A percentile compares a stretch with the other conserved stretches of the same genome.
phyloP scores from a whole-genome alignment of 92 coral and sea anemone species.

The Epizoanthus stellaris region DNA sequence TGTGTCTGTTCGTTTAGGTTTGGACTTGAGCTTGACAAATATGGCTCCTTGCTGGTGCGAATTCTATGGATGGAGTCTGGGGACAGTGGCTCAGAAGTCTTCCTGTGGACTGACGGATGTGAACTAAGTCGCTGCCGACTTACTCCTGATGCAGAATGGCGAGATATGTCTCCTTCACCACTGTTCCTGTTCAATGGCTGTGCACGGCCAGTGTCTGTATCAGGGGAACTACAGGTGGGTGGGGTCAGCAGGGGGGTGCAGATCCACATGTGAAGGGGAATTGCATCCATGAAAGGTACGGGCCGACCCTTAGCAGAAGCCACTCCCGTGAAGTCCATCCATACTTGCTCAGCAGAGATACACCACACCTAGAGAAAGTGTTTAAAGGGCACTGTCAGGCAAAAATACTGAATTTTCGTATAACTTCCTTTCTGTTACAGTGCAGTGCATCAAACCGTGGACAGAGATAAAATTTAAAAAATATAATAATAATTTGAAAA shows the following conservation, averaged over 20 bases:
- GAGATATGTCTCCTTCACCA: not conserved
- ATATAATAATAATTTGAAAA: too few relatives aligned
- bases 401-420: not conserved
- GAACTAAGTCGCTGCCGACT: not conserved
- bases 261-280: slow-evolving; percentile 89
- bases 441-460: not conserved
- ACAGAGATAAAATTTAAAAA: too few relatives aligned
- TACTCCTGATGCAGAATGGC: not conserved
- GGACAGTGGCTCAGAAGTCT: slow-evolving; percentile 48
- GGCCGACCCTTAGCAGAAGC: slow-evolving; percentile 81
- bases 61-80: slow-evolving; percentile 39
- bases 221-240: slow-evolving; percentile 13
- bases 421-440: not conserved
- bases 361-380: slow-evolving; percentile 81
- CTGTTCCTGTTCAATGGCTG: slow-evolving; percentile 1
- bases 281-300: slow-evolving; percentile 89
- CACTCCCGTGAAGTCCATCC: slow-evolving; percentile 93
- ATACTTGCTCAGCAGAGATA: slow-evolving; percentile 81
- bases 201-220: slow-evolving; percentile 5
- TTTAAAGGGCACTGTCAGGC: not conserved
- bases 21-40: slow-evolving; percentile 62
- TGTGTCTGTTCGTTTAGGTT: slow-evolving; percentile 53
- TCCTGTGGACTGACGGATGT: slow-evolving; percentile 7
- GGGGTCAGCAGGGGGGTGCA: slow-evolving; percentile 79
- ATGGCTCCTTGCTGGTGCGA: slow-evolving; percentile 40